phyloP scores from a whole-genome alignment of 1,140 invertebrate genomes.

The Rhopalosiphum maidis region DNA sequence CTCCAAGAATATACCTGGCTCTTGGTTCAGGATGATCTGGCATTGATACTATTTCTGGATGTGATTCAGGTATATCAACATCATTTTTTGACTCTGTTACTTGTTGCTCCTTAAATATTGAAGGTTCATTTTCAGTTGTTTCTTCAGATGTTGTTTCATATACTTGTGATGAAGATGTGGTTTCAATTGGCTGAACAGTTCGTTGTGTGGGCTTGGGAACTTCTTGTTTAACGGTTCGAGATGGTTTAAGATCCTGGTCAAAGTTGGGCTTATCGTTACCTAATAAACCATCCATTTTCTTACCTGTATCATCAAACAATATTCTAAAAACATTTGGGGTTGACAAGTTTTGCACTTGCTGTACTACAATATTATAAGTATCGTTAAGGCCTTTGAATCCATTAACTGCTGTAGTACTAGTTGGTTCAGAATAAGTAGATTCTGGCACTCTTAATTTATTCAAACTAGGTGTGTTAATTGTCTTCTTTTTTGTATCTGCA shows the following conservation, averaged over 20 bases:
- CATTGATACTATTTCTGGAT: slow-evolving; percentile 58
- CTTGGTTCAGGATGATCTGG: slow-evolving; percentile 61
- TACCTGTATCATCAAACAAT: slow-evolving; percentile 78
- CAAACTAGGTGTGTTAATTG: slow-evolving; percentile 72
- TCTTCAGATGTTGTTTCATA: slow-evolving; percentile 50
- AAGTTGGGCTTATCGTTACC: slow-evolving; percentile 54
- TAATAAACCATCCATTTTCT: slow-evolving; percentile 61
- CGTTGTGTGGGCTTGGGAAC: slow-evolving; percentile 18
- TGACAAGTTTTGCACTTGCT: slow-evolving; percentile 64
- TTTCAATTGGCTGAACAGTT: slow-evolving; percentile 1
- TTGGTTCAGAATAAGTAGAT: slow-evolving; percentile 60
- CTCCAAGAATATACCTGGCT: slow-evolving; percentile 64
- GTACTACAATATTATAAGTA: slow-evolving; percentile 66
- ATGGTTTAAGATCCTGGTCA: slow-evolving; percentile 54
- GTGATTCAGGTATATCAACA: slow-evolving; percentile 58
- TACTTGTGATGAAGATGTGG: slow-evolving; percentile 31
- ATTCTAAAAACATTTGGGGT: slow-evolving; percentile 79
- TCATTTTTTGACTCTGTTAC: slow-evolving; percentile 54
- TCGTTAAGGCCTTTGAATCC: slow-evolving; percentile 63
- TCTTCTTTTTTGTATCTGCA: slow-evolving; percentile 70
- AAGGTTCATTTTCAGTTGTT: slow-evolving; percentile 57
- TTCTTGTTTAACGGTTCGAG: slow-evolving; percentile 53
- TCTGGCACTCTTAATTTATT: slow-evolving; percentile 60
- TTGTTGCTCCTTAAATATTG: slow-evolving; percentile 59
- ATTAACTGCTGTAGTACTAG: slow-evolving; percentile 61